Evolutionary conservation across 2,888 invertebrate species (phyloP), one percentile per base, ranked within the genome.

Genomic region (Belgica antarctica): DNA sequence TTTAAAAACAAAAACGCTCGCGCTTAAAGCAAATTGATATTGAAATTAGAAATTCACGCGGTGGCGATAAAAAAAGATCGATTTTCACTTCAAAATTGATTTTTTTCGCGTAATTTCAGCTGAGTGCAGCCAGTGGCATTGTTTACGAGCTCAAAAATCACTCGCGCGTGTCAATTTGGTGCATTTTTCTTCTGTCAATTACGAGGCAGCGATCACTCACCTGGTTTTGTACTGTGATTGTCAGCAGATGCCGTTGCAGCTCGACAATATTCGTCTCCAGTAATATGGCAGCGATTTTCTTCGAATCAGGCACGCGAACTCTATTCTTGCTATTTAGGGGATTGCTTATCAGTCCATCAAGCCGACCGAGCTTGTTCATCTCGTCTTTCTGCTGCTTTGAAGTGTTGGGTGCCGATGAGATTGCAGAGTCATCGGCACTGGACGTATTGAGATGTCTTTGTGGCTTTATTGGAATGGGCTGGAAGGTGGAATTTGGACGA

Each of bases 181-280:
- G n/a, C 41, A 5, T 41, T 41, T n/a, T 41, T 10, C 10, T 5
- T n/a, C 41, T 41, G 12, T 41, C 41, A n/a, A 41, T 41, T 41
- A n/a, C 15, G 15, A 10, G 15, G 41, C n/a, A 15, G 2, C 8
- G 52, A 19, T 7, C 17, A 72, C 81, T 77, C 76, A 91, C 92
- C 88, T 93, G 90, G 83, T 92, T 92, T 79, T 90, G 88, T 77
- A 90, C 89, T 77, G 90, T 89, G 75, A 89, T 85, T 31, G 87
- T 88, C 74, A 93, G 86, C 73, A 93, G 83, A 81, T 92, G 92
- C 75, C 91, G 86, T 80, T 91, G 91, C 77, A 93, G 84, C 82
- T 92, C 90, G 74, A 92, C 81, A 71, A 90, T 88, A 81, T 90
- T 89, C 75, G 86, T 86, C 83, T 93, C 92, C 75, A 85, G 84